These are phyloP conservation scores for Heteromurus nitidus DNA, from an alignment of 2,888 invertebrate species.

Conservation along the genomic window DNA sequence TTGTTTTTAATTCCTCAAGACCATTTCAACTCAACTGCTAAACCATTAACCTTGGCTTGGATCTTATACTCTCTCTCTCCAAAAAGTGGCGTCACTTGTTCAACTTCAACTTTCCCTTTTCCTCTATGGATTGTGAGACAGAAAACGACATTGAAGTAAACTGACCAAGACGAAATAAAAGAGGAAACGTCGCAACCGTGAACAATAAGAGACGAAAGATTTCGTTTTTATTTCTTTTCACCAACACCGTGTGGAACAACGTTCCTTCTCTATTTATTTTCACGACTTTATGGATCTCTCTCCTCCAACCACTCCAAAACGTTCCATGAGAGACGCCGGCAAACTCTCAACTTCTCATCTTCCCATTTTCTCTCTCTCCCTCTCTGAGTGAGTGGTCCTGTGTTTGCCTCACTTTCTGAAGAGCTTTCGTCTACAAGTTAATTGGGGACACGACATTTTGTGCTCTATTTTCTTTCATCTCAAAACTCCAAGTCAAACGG, in stretches of 20 bases:
- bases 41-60: conserved; percentile 59
- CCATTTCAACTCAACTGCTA: conserved; percentile 38
- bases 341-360: not conserved
- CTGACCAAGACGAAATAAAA: conserved; percentile 52
- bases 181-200: conserved; percentile 35
- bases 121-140: not conserved
- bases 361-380: not conserved
- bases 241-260: not conserved
- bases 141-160: conserved; percentile 17
- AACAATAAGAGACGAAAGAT: conserved; percentile 44
- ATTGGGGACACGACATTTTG: conserved; percentile 52
- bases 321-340: not conserved
- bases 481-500: too few relatives aligned
- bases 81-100: conserved; percentile 32
- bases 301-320: not conserved
- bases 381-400: not conserved
- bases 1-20: conserved; percentile 50
- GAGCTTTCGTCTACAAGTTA: conserved; percentile 30
- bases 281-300: not conserved
- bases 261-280: not conserved
- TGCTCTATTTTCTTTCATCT: conserved; percentile 20
- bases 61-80: not conserved
- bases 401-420: not conserved
- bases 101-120: conserved; percentile 14
- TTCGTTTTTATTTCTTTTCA: conserved; percentile 49